Base-by-base conservation (phyloP, 1,140 invertebrate species). In the Whitmania pigra region DNA sequence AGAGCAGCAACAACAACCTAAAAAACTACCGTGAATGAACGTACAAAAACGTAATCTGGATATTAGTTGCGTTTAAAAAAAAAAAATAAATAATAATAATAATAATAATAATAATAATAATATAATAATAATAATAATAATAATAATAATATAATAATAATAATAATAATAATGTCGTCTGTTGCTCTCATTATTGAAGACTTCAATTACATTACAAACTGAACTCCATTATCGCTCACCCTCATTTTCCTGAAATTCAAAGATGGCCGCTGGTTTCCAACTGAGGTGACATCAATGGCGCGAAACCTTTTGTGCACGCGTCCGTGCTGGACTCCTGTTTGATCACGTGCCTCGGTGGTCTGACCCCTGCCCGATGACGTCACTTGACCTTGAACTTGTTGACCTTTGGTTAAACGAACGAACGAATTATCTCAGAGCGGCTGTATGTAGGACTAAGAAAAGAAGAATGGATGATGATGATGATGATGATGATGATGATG, bases 211-310 rank as follows among this genome's bases (percentile, higher is more conserved):
- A 36, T 63, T 63, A 63, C 6, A 63, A 63, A 63, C 11, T 25
- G 29, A 13, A 7, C 7, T 36, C 31, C 6, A 25, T 31, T 63
- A 31, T 25, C 22, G 29, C 57, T 63, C 57, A 63, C 57, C 57
- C 57, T 63, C 57, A 63, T 63, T 63, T 63, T 63, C 29, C 29
- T 63, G 57, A 63, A 63, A 31, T 63, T 63, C 57, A 63, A 31
- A 22, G 57, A 63, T 25, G 57, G 57, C 29, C 57, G 57, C 29
- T 63, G 57, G 20, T 63, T 63, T 7, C 57, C 29, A 18, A 63
- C 22, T 13, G 57, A 63, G 22, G 29, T 31, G 29, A 63, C 29
- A 25, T 63, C 57, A 63, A 63, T 63, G 57, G 57, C 57, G 29
- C 57, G 57, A 31, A 63, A 63, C 57, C 15, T 63, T 63, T 63